Conservation (phyloP, 2,113 vertebrate genomes). For the Spizaetus ornatus region DNA sequence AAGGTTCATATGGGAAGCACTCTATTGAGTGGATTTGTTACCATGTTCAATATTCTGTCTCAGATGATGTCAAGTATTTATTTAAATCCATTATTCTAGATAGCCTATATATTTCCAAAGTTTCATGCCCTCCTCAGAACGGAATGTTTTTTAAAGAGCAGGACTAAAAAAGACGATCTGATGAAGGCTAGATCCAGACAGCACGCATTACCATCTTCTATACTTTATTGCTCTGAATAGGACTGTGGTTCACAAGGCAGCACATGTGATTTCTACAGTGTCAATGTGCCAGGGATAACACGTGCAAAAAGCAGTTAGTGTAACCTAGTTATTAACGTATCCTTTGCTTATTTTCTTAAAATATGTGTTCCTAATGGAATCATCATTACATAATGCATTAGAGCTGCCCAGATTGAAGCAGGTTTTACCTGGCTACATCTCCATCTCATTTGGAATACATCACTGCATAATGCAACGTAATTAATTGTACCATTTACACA, state of each 20-base stretch:
- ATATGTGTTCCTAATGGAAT: background rate
- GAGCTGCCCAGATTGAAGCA: background rate
- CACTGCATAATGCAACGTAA: background rate
- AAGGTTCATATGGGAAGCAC: background rate
- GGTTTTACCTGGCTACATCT: background rate
- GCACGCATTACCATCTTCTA: background rate
- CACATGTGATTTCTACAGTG: background rate
- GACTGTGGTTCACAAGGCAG: background rate
- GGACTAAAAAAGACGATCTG: background rate
- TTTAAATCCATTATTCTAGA: background rate
- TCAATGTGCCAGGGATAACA: background rate
- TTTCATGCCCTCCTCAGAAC: background rate
- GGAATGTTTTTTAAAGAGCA: background rate
- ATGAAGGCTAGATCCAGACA: background rate
- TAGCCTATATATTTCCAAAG: background rate
- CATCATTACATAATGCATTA: background rate
- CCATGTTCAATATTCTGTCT: background rate
- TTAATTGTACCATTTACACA: background rate
- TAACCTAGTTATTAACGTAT: background rate
- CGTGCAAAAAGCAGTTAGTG: background rate
- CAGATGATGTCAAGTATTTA: background rate
- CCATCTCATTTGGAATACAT: background rate
- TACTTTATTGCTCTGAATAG: background rate
- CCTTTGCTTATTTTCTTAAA: conserved; percentile 19
- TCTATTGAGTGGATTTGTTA: background rate